A percentile compares a stretch with the other conserved stretches of the same genome.
Evolutionary conservation across 2,888 invertebrate species (phyloP).

Genomic region (Xylota segnis): DNA sequence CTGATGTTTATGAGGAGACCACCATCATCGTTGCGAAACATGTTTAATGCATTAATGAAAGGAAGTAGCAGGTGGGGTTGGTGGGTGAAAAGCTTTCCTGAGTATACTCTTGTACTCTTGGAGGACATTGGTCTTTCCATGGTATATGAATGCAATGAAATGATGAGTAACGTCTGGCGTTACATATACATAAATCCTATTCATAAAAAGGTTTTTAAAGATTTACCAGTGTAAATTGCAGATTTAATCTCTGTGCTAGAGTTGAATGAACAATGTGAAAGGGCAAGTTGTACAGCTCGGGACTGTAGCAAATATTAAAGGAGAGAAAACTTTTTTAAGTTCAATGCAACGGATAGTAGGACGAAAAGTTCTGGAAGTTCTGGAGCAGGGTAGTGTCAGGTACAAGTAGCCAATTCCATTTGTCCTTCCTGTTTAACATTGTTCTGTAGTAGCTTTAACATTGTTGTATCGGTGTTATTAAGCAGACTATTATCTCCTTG

Average conservation of each 20-base stretch:
- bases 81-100: slow-evolving; percentile 15
- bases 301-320: too few relatives aligned
- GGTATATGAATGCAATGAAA: not conserved
- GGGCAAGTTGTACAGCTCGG: too few relatives aligned
- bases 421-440: too few relatives aligned
- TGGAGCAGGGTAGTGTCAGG: too few relatives aligned
- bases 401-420: too few relatives aligned
- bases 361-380: too few relatives aligned
- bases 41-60: slow-evolving; percentile 75
- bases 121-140: slow-evolving; percentile 62
- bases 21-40: slow-evolving; percentile 63
- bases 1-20: slow-evolving; percentile 57
- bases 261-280: not conserved
- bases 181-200: slow-evolving; percentile 37
- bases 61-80: not conserved
- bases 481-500: too few relatives aligned
- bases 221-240: not conserved
- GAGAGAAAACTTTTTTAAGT: too few relatives aligned
- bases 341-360: too few relatives aligned
- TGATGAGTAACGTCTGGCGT: slow-evolving; percentile 43
- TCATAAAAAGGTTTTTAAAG: slow-evolving; percentile 4
- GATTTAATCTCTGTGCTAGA: slow-evolving; percentile 1
- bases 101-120: slow-evolving; percentile 35
- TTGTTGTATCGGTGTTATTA: too few relatives aligned
- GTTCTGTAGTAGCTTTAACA: too few relatives aligned